Evolutionary conservation across 2,113 vertebrate genomes (phyloP), one percentile per base, ranked within the genome.

Genomic region (Equus quagga): DNA sequence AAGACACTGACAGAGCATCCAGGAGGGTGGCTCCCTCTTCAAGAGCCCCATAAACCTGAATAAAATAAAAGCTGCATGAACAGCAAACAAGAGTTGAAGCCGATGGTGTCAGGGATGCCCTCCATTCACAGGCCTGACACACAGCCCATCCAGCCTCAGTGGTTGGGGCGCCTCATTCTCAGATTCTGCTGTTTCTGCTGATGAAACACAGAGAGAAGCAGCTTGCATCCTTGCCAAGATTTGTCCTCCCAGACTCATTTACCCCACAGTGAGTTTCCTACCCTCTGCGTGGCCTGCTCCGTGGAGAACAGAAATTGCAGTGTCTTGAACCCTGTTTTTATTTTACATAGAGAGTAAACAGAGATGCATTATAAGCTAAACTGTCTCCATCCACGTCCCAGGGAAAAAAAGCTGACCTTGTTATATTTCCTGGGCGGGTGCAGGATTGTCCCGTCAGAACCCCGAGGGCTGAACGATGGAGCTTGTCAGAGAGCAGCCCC

Each of bases 401-500:
- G 96, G 51, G 7, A 85, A 98, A 99, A 99, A 99, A 99, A 97
- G 99, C 99, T 99, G 99, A 99, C 99, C 99, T 99, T 99, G 99
- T 99, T 99, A 99, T 99, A 99, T 99, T 99, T 99, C 99, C 99
- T 99, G 99, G 99, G 99, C 98, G 98, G 99, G 99, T 99, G 98
- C 99, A 99, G 99, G 99, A 99, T 99, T 99, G 99, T 99, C 99
- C 99, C 99, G 99, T 99, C 99, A 99, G 99, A 99, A 99, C 99
- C 99, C 99, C 97, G 98, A 99, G 99, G 99, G 99, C 99, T 99
- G 99, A 99, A 99, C 99, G 99, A 99, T 99, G 99, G 99, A 98
- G 99, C 99, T 99, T 99, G 99, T 99, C 99, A 99, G 99, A 99
- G 99, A 99, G 98, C 98, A 98, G 98, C 99, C 98, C 99, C 99